Evolutionary conservation across 2,888 invertebrate species (phyloP).

Genomic region (Drosophila melanosoma): DNA sequence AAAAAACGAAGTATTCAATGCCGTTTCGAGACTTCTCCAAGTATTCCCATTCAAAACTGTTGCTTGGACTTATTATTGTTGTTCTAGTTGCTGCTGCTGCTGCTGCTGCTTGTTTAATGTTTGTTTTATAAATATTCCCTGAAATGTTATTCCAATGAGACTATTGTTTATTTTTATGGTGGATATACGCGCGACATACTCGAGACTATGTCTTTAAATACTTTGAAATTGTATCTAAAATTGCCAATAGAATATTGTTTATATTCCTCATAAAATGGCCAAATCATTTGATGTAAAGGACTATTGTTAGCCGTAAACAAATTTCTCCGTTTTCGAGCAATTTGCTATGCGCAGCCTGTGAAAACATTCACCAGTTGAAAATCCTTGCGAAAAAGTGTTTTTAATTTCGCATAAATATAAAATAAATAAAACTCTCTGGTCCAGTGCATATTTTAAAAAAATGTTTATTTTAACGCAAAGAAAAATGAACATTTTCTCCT

Average conservation of each 20-base stretch:
- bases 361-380: conserved; percentile 63
- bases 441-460: conserved; percentile 48
- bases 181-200: conserved; percentile 71
- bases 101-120: conserved; percentile 66
- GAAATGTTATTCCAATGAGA: conserved; percentile 77
- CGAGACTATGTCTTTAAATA: conserved; percentile 51
- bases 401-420: conserved; percentile 79
- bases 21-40: conserved; percentile 25
- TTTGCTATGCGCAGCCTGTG: conserved; percentile 60
- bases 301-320: neutral
- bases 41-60: conserved; percentile 56
- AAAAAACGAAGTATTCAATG: conserved; percentile 44
- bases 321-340: conserved; percentile 20
- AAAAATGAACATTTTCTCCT: conserved; percentile 56
- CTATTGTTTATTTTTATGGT: conserved; percentile 73
- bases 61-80: conserved; percentile 27
- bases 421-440: conserved; percentile 65
- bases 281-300: conserved; percentile 5
- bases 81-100: conserved; percentile 22
- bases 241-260: conserved; percentile 32
- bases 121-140: conserved; percentile 75
- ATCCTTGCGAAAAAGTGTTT: conserved; percentile 76
- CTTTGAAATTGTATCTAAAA: conserved; percentile 28
- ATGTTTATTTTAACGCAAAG: conserved; percentile 81
- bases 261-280: conserved; percentile 19